Conservation (phyloP, 2,797 vertebrate genomes). For the Helicolenus hilgendorfi region DNA sequence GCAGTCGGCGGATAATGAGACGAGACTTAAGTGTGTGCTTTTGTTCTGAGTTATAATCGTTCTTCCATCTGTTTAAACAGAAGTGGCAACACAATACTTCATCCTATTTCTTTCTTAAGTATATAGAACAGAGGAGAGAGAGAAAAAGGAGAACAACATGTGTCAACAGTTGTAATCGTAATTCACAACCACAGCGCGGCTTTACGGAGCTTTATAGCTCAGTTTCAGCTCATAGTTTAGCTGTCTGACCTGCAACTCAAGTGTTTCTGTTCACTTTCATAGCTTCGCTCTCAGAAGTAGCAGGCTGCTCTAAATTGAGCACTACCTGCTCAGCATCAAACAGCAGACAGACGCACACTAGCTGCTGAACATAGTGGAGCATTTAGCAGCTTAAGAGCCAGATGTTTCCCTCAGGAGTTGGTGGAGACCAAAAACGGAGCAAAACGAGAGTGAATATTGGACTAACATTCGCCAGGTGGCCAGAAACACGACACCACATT, state of each 20-base stretch:
- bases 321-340: not conserved
- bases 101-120: not conserved
- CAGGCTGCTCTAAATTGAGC: not conserved
- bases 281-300: not conserved
- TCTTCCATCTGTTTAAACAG: conserved; percentile 33
- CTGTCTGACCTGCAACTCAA: fast-evolving
- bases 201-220: not conserved
- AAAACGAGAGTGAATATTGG: not conserved
- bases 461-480: not conserved
- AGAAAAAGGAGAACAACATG: not conserved
- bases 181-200: not conserved
- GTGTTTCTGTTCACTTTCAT: not conserved
- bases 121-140: not conserved
- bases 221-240: not conserved
- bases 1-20: conserved; percentile 18
- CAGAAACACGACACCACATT: not conserved
- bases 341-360: not conserved
- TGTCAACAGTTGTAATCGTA: not conserved
- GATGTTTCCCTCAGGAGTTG: not conserved
- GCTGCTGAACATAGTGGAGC: not conserved
- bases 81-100: not conserved
- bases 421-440: not conserved
- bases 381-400: not conserved
- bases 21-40: not conserved
- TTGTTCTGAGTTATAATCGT: not conserved